phyloP scores from a whole-genome alignment of 1,140 invertebrate genomes.

The Ectropis grisescens region DNA sequence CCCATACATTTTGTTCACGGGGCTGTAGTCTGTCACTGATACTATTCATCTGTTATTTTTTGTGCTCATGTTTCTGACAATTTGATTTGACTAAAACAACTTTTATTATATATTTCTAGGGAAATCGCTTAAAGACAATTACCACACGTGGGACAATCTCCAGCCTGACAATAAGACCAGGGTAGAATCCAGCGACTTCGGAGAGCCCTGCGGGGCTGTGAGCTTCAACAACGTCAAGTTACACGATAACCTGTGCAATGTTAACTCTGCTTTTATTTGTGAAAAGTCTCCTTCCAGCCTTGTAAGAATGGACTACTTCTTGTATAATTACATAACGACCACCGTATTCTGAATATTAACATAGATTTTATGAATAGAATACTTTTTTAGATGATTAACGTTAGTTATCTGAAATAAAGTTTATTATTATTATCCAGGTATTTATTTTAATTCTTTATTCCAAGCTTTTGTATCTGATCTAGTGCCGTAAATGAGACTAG shows the following conservation, averaged over 20 bases:
- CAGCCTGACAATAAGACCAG: neutral
- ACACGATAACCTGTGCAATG: neutral
- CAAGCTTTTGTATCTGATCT: no score
- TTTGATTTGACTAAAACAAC: neutral
- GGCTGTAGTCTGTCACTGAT: neutral
- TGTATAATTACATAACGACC: no score
- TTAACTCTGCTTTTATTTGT: neutral
- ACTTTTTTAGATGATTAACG: no score
- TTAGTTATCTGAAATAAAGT: no score
- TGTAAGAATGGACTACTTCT: no score
- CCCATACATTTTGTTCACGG: no score
- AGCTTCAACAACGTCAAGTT: neutral
- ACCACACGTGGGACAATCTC: neutral
- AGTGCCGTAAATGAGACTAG: no score
- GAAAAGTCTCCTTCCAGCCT: conserved; percentile 2
- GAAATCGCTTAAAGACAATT: neutral
- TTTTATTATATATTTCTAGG: neutral
- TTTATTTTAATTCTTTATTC: no score
- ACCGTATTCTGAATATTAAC: no score
- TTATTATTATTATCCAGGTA: no score
- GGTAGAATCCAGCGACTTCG: neutral
- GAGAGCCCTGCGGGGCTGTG: no score
- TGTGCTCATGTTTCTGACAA: neutral
- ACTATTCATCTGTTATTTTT: neutral
- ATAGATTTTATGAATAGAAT: no score